Percentiles rank a stretch among this genome's conserved stretches.
Conservation (phyloP, 2,797 vertebrate genomes). For the Spinibarbus caldwelli region DNA sequence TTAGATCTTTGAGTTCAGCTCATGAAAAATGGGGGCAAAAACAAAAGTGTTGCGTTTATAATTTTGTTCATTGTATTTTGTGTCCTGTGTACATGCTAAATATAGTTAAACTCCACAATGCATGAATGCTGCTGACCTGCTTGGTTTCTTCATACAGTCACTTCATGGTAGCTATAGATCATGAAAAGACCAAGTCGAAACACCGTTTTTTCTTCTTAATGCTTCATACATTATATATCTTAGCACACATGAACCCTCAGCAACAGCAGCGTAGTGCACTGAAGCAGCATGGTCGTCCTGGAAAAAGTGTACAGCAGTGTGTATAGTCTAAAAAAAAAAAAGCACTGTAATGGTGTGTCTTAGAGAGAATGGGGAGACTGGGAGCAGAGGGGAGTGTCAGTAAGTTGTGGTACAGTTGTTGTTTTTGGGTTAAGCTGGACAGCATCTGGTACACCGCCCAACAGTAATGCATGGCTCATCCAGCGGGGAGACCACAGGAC, state of each 20-base stretch:
- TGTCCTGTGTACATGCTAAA: neutral
- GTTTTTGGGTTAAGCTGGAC: conserved; percentile 37
- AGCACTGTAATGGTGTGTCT: neutral
- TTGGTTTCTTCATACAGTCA: neutral
- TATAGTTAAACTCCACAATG: neutral
- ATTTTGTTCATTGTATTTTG: too few relatives aligned
- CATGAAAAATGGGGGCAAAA: too few relatives aligned
- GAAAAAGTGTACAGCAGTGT: conserved; percentile 45
- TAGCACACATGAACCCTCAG: neutral
- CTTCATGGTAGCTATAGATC: neutral
- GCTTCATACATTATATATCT: neutral
- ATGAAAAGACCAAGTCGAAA: neutral
- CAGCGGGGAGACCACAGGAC: conserved; percentile 19
- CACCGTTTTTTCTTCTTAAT: neutral
- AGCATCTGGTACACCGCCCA: conserved; percentile 22
- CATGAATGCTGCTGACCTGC: neutral
- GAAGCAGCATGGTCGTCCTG: neutral
- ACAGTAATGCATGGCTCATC: conserved; percentile 11
- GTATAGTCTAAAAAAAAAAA: conserved; percentile 22
- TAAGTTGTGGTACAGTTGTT: conserved; percentile 39
- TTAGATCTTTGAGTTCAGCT: too few relatives aligned
- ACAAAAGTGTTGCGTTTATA: too few relatives aligned
- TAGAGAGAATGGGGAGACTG: conserved; percentile 25
- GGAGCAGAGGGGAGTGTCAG: conserved; percentile 27
- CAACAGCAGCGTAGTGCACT: too few relatives aligned